Base-by-base conservation (phyloP, 2,888 invertebrate species). In the Spisula subtruncata region DNA sequence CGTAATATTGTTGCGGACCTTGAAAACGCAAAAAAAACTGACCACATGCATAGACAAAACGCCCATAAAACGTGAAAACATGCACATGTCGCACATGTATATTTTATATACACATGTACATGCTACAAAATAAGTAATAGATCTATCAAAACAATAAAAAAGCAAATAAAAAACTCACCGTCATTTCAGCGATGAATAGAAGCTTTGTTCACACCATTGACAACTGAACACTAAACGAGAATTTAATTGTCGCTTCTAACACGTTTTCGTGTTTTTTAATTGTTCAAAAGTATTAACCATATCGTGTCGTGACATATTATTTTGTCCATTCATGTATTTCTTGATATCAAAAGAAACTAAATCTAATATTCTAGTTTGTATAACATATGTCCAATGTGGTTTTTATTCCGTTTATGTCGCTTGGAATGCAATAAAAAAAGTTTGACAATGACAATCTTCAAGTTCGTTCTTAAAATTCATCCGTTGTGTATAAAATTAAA, bases 241-340 rank as follows among this genome's bases (percentile, higher is more conserved):
- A 12, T 32, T 75, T 32, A 75, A 35, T 32, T 32, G 5, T 75
- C 32, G 10, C 32, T 35, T 32, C n/a, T 35, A 75, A 75, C 75
- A 32, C 18, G 32, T 75, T 29, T 35, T 75, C 75, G 75, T 75
- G 41, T 75, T 75, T 32, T 75, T 32, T 32, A 75, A 75, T 35
- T 75, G 35, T 35, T 71, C 29, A 29, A 25, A 71, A 71, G 32
- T 71, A 71, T 29, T 29, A 29, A 29, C n/a, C 18, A 18, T 75
- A 35, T 35, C 29, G 16, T 32, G 32, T 75, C 75, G 75, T 75
- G 75, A 75, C 75, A 75, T 4, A 35, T 75, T 35, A 75, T 75
- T 75, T 35, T 75, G 75, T 75, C 29, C 12, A 75, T 18, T 75
- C 35, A 35, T 75, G 75, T 75, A 75, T 75, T 75, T 32, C 35